A percentile compares a stretch with the other conserved stretches of the same genome.
These are phyloP conservation scores for Archips crataeganus DNA, from an alignment of 2,888 invertebrate species.

Conservation along the genomic window DNA sequence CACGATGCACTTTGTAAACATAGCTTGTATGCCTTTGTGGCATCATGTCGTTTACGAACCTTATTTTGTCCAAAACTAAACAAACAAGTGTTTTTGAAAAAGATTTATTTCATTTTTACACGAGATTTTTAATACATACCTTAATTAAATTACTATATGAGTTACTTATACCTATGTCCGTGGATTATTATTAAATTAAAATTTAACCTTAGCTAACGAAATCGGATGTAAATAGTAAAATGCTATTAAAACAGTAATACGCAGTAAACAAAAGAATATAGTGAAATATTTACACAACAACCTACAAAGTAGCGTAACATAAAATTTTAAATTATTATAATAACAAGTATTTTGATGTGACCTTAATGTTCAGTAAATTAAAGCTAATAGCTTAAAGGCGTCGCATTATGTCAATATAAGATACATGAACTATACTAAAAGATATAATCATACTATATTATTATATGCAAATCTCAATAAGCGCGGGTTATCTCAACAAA, in stretches of 20 bases:
- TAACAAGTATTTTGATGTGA: constrained; percentile 70
- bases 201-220: constrained; percentile 60
- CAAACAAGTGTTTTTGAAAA: constrained; percentile 29
- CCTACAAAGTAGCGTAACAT: constrained; percentile 69
- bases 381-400: constrained; percentile 60
- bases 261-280: constrained; percentile 62
- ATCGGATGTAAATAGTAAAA: constrained; percentile 58
- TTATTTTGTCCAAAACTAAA: background rate
- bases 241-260: constrained; percentile 67
- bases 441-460: constrained; percentile 33
- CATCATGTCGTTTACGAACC: too few relatives aligned
- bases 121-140: constrained; percentile 59
- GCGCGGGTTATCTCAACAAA: constrained; percentile 30
- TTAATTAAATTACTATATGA: constrained; percentile 61
- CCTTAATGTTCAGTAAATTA: constrained; percentile 58
- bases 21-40: background rate
- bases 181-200: constrained; percentile 60
- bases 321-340: constrained; percentile 69
- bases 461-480: constrained; percentile 24
- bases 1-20: constrained; percentile 25
- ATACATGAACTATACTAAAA: constrained; percentile 42
- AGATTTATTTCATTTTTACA: constrained; percentile 73
- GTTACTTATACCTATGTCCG: constrained; percentile 67
- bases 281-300: constrained; percentile 82
- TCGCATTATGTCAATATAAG: constrained; percentile 48